These are phyloP conservation scores for Australoheros scitulus DNA, from an alignment of 2,113 vertebrate species.

Conservation along the genomic window DNA sequence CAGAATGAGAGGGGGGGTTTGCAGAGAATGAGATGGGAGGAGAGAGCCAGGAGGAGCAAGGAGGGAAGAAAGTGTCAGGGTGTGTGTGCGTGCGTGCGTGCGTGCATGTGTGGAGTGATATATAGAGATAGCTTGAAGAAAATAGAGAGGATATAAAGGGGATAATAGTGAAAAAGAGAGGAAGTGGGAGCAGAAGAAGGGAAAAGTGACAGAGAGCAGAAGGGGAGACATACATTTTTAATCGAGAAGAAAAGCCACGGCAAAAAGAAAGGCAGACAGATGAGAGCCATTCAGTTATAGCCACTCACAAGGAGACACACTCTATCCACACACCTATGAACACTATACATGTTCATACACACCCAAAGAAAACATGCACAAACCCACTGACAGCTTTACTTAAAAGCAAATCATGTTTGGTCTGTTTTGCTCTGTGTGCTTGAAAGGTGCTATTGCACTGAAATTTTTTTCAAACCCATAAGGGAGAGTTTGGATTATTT, in stretches of 20 bases:
- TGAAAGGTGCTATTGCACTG: slow-evolving; percentile 17
- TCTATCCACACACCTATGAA: slow-evolving; percentile 22
- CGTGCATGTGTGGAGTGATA: slow-evolving; percentile 11
- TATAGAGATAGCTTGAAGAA: slow-evolving; percentile 58
- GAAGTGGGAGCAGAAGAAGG: slow-evolving; percentile 5
- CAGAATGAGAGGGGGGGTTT: slow-evolving; percentile 49
- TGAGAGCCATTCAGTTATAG: slow-evolving; percentile 29
- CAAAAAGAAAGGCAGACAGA: slow-evolving; percentile 39
- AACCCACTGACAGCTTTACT: not conserved
- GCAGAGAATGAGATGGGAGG: slow-evolving; percentile 53
- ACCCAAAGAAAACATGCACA: not conserved
- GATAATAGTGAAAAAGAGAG: slow-evolving; percentile 33
- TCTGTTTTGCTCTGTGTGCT: slow-evolving; percentile 26
- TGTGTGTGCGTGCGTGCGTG: not conserved
- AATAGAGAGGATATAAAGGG: slow-evolving; percentile 51
- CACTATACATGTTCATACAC: not conserved
- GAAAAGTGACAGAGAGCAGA: slow-evolving; percentile 62
- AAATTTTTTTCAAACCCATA: slow-evolving; percentile 32
- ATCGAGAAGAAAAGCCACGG: slow-evolving; percentile 53
- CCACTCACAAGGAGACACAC: not conserved
- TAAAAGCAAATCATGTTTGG: slow-evolving; percentile 16
- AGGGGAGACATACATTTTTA: slow-evolving; percentile 66
- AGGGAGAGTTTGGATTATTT: slow-evolving; percentile 62
- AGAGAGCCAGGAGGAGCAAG: slow-evolving; percentile 16
- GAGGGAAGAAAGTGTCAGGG: not conserved